A percentile compares a stretch with the other conserved stretches of the same genome.
phyloP scores from a whole-genome alignment of 2,888 invertebrate species.

The Leptogaster cylindrica region DNA sequence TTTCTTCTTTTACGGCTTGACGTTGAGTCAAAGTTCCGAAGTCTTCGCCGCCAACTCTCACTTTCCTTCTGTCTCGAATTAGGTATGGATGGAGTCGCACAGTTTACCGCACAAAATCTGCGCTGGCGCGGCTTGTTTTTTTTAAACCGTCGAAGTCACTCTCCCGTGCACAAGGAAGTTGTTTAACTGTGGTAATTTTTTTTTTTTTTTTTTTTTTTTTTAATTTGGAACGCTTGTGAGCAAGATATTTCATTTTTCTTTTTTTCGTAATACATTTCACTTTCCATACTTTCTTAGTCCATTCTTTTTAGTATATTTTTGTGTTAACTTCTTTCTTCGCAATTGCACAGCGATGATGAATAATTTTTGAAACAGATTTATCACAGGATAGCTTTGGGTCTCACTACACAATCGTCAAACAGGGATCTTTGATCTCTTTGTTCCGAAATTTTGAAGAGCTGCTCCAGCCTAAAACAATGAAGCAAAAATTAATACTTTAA shows the following conservation, averaged over 20 bases:
- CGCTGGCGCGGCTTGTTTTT: neutral
- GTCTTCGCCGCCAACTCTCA: conserved; percentile 18
- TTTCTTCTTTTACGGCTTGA: neutral
- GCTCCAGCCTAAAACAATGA: too few species aligned
- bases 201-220: conserved; percentile 15
- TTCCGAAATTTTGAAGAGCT: too few species aligned
- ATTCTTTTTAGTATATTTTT: too few species aligned
- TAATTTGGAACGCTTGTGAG: conserved; percentile 13
- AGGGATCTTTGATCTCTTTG: too few species aligned
- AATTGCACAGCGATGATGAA: too few species aligned
- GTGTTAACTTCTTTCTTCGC: too few species aligned
- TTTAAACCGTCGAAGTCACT: conserved; percentile 6
- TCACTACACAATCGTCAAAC: too few species aligned
- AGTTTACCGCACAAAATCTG: conserved; percentile 1
- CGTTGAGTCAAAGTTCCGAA: neutral
- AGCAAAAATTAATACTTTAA: too few species aligned
- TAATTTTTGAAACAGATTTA: too few species aligned
- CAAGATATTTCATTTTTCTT: conserved; percentile 1
- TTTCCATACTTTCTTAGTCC: too few species aligned
- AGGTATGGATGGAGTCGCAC: neutral
- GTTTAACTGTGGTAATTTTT: conserved; percentile 23
- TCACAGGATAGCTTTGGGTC: too few species aligned
- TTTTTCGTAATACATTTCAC: too few species aligned
- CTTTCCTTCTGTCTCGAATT: conserved; percentile 27
- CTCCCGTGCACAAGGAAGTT: conserved; percentile 28